phyloP scores from a whole-genome alignment of 1,140 invertebrate species.

The Planococcus citri region DNA sequence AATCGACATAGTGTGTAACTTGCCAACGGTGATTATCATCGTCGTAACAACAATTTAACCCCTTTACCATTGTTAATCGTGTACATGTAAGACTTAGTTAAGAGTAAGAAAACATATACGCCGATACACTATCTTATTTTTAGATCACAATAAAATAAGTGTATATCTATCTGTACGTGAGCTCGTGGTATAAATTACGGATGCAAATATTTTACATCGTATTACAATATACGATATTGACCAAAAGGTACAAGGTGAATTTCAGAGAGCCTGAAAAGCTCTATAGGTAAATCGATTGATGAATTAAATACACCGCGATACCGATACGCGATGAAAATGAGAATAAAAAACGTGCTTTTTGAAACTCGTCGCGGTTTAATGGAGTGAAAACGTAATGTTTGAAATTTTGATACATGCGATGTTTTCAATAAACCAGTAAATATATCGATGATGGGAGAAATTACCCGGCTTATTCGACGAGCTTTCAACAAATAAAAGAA shows the following conservation, averaged over 20 bases:
- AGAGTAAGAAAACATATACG: neutral
- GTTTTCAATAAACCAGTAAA: neutral
- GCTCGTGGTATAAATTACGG: neutral
- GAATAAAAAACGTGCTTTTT: neutral
- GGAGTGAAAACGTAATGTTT: neutral
- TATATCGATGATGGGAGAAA: too few species aligned
- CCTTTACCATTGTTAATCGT: neutral
- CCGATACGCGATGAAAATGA: neutral
- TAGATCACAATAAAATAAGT: neutral
- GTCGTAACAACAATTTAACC: neutral
- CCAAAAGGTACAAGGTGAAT: neutral
- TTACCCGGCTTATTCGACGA: too few species aligned
- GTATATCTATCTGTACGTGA: too few species aligned
- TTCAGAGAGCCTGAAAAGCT: neutral
- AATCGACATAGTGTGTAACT: neutral
- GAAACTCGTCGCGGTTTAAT: neutral
- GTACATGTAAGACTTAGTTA: neutral
- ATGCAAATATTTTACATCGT: neutral
- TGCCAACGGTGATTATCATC: neutral
- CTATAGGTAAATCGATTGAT: neutral
- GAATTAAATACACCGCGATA: too few species aligned
- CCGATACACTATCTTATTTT: neutral
- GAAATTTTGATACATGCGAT: neutral
- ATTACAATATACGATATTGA: neutral
- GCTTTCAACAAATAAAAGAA: too few species aligned